Evolutionary conservation across 2,113 vertebrate genomes (phyloP).

Genomic region (Tonatia bakeri): DNA sequence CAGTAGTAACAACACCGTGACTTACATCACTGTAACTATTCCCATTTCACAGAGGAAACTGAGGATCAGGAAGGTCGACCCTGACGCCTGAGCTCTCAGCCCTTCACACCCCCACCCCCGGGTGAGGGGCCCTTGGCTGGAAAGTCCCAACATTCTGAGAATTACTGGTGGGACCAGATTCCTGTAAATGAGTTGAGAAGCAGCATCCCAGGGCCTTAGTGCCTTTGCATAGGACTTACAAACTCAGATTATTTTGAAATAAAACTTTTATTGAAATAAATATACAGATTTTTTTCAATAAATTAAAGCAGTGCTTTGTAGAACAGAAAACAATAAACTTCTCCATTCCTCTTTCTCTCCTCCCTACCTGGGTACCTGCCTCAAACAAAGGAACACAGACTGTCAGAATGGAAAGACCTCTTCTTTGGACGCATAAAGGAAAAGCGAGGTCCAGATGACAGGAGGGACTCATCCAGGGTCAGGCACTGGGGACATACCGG

Average conservation of each 20-base stretch:
- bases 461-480: background rate
- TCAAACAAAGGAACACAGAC: conserved; percentile 13
- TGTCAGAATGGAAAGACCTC: background rate
- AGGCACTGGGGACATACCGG: background rate
- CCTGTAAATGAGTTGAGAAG: background rate
- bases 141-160: background rate
- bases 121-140: background rate
- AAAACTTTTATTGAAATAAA: background rate
- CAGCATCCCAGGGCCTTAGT: background rate
- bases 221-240: background rate
- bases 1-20: background rate
- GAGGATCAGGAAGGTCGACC: background rate
- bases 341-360: background rate
- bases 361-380: background rate
- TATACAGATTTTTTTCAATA: background rate
- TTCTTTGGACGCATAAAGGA: background rate
- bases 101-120: background rate
- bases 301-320: background rate
- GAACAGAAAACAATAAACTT: background rate
- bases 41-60: background rate
- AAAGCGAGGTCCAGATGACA: background rate
- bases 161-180: background rate
- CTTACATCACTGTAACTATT: fast-evolving
- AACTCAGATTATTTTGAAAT: background rate
- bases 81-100: background rate